Conservation (phyloP, 2,113 vertebrate genomes). For the Pachycephala philippinensis region DNA sequence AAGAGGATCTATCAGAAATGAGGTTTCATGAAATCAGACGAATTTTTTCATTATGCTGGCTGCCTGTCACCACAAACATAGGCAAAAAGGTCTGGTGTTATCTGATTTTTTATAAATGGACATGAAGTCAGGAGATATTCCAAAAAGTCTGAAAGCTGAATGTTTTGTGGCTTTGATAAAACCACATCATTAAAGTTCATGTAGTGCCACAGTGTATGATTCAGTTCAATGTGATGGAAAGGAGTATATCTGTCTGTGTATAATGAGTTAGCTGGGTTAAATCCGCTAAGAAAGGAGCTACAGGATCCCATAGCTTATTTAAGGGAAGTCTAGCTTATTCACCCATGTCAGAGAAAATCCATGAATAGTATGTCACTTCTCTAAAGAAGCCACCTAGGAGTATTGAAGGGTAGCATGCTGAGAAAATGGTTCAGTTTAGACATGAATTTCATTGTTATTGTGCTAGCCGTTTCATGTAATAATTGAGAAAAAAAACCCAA, state of each 20-base stretch:
- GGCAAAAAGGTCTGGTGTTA: background rate
- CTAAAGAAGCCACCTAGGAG: constrained; percentile 19
- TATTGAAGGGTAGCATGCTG: background rate
- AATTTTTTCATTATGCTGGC: background rate
- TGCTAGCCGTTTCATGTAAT: background rate
- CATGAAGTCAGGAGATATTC: background rate
- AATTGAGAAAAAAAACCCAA: background rate
- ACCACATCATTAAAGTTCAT: background rate
- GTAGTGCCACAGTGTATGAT: background rate
- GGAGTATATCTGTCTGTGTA: background rate
- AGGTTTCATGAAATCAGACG: background rate
- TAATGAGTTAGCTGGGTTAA: constrained; percentile 15
- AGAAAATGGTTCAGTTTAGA: constrained; percentile 19
- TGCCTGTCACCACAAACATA: background rate
- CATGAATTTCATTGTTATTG: background rate
- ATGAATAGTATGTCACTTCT: background rate
- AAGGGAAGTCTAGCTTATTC: background rate
- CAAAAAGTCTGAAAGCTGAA: background rate
- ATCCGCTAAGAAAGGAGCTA: constrained; percentile 7
- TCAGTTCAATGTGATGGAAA: background rate
- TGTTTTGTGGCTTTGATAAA: constrained; percentile 12
- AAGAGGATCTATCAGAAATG: background rate
- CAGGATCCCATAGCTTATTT: background rate
- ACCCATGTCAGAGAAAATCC: background rate
- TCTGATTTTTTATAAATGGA: background rate